phyloP scores from a whole-genome alignment of 2,113 vertebrate species.

The Pluvialis apricaria region DNA sequence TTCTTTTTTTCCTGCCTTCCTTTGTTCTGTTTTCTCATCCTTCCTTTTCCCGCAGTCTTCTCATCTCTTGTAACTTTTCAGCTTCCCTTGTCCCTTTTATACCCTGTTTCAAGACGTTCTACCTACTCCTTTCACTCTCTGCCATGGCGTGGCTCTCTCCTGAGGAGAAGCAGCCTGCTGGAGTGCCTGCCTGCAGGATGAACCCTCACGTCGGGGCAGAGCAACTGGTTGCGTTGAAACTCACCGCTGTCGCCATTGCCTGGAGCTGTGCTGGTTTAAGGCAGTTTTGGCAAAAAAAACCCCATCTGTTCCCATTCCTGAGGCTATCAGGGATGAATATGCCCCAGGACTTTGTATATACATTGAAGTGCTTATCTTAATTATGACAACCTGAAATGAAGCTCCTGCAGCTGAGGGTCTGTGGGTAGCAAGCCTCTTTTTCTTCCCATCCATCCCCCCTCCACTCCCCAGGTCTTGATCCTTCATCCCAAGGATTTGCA shows the following conservation, averaged over 20 bases:
- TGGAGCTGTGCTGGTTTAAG: not conserved
- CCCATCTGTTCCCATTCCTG: not conserved
- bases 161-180: not conserved
- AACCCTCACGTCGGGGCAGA: not conserved
- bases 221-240: not conserved
- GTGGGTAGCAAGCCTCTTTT: not conserved
- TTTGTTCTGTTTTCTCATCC: not conserved
- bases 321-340: not conserved
- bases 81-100: not conserved
- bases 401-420: not conserved
- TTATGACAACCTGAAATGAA: not conserved
- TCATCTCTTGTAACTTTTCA: not conserved
- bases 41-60: not conserved
- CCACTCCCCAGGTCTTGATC: not conserved
- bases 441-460: not conserved
- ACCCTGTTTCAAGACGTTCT: not conserved
- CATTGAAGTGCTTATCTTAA: not conserved
- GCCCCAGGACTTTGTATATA: not conserved
- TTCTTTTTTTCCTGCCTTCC: not conserved
- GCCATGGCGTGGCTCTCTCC: rapidly evolving
- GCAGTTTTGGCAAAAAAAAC: not conserved
- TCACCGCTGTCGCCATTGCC: not conserved
- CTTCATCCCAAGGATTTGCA: not conserved
- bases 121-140: not conserved
- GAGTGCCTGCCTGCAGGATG: not conserved